These are phyloP conservation scores for Toxotes lorentzi DNA, from an alignment of 2,797 vertebrate species.

Conservation along the genomic window DNA sequence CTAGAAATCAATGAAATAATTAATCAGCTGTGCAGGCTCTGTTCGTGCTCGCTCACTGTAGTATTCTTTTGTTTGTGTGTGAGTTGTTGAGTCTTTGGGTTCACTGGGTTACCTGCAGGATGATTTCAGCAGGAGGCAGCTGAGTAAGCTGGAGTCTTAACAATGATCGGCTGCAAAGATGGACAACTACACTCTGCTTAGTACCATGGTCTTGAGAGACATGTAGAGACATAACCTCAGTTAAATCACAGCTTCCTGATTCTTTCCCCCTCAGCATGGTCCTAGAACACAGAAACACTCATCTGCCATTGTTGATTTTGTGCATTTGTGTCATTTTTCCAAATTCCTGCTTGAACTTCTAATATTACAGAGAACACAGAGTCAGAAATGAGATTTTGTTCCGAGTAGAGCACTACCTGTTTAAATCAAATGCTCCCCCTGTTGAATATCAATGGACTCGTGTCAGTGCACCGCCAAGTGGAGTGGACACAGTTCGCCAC, in stretches of 20 bases:
- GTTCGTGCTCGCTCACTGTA: background rate
- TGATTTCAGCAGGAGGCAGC: constrained; percentile 37
- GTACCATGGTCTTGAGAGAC: background rate
- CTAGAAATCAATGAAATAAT: constrained; percentile 15
- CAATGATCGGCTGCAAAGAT: constrained; percentile 40
- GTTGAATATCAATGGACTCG: constrained; percentile 63
- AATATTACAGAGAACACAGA: constrained; percentile 40
- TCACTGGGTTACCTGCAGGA: constrained; percentile 40
- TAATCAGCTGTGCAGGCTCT: constrained; percentile 4
- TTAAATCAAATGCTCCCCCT: constrained; percentile 58
- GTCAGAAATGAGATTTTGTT: constrained; percentile 51
- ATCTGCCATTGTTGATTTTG: constrained; percentile 19
- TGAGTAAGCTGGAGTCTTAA: constrained; percentile 50
- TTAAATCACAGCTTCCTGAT: constrained; percentile 29
- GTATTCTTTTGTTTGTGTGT: background rate
- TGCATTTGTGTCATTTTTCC: constrained; percentile 43
- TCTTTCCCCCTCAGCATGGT: background rate
- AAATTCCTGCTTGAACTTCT: constrained; percentile 33
- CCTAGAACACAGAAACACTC: constrained; percentile 15
- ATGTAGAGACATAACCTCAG: constrained; percentile 2
- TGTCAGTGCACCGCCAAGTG: constrained; percentile 27
- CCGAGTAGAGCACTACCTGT: constrained; percentile 46
- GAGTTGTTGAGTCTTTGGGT: constrained; percentile 12
- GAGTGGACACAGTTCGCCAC: constrained; percentile 25
- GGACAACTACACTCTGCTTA: constrained; percentile 23